Evolutionary conservation across 2,888 invertebrate genomes (phyloP), one percentile per base, ranked within the genome.

Genomic region (Drosophila mulleri): DNA sequence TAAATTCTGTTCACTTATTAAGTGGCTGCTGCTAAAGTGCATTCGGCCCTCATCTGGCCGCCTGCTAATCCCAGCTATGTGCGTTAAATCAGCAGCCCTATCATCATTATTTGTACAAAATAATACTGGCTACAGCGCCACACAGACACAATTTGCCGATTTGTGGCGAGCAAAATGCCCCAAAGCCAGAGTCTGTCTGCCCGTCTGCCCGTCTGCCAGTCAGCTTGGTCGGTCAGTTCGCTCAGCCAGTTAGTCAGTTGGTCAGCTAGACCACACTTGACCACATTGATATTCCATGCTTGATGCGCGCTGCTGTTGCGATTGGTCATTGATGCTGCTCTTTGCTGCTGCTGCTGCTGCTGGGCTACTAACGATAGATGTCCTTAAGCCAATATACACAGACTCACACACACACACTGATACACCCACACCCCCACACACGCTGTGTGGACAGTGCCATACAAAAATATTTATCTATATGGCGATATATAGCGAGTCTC

Each of bases 221-320:
- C 61, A 61, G 60, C 48, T 47, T 41, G 47, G 48, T 23, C 39
- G 32, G 62, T 50, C 66, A 42, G 57, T 32, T 42, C 37, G 39
- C 29, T 44, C 44, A 32, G 60, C 48, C 62, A 60, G 57, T 48
- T 45, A 64, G 77, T 60, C 67, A 72, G 67, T 45, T 54, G 63
- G 61, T 54, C 64, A 52, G 71, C 42, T 26, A 29, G 56, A 29
- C 39, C 56, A 35, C 48, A 83, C 76, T 88, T 79, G 78, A 77
- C 87, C 83, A 69, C 88, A 87, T 87, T 87, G 89, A 85, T 89
- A 87, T 87, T 85, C 86, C 73, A 76, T 62, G 81, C 86, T 75
- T 73, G 88, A 85, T 65, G 72, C 77, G 72, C 68, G 69, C 72
- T 61, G 79, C 76, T 89, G 88, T 89, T 89, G 86, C 88, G 75